Evolutionary conservation across 2,888 invertebrate species (phyloP).

Genomic region (Oscheius sp.): DNA sequence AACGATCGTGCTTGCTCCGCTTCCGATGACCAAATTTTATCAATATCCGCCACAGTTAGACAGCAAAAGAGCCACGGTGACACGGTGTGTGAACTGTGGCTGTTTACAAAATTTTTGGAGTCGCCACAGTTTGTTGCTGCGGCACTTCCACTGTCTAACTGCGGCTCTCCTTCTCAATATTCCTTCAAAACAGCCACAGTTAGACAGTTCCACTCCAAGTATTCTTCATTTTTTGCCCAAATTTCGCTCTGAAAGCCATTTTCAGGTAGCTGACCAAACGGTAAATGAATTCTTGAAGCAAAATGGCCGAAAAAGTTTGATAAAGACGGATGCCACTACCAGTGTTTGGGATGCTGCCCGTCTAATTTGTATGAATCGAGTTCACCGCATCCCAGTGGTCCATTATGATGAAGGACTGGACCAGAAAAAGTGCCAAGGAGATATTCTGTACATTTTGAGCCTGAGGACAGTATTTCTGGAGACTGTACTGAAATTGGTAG

Average conservation of each 20-base stretch:
- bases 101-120: no score
- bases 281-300: constrained; percentile 39
- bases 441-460: constrained; percentile 63
- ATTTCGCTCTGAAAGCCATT: neutral
- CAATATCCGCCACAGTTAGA: no score
- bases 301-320: constrained; percentile 35
- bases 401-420: constrained; percentile 44
- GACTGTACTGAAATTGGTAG: constrained; percentile 64
- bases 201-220: neutral
- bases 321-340: constrained; percentile 32
- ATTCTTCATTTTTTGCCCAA: neutral
- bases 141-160: no score
- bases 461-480: constrained; percentile 64
- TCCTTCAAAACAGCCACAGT: no score
- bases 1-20: no score
- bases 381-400: constrained; percentile 68
- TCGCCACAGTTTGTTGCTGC: no score
- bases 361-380: constrained; percentile 65
- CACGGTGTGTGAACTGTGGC: no score
- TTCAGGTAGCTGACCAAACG: constrained; percentile 46
- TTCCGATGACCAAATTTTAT: no score
- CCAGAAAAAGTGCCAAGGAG: constrained; percentile 40
- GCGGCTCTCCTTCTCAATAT: no score
- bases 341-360: constrained; percentile 71
- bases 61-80: no score